Evolutionary conservation across 2,113 vertebrate species (phyloP).

Genomic region (Proteles cristata): DNA sequence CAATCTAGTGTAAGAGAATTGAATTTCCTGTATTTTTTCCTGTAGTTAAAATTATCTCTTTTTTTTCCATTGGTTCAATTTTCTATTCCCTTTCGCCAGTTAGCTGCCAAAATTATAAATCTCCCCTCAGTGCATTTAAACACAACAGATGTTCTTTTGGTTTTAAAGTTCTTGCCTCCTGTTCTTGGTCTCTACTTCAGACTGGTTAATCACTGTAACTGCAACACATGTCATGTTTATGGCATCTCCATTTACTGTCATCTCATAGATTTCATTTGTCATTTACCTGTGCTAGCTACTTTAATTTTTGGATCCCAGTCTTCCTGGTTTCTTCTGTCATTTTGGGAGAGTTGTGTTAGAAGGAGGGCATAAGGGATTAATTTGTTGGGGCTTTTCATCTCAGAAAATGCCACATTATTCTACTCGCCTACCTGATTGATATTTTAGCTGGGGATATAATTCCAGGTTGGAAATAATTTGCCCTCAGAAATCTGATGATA

Average conservation of each 20-base stretch:
- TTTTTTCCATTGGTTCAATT: neutral
- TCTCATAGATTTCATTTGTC: neutral
- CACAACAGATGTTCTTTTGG: neutral
- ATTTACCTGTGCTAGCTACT: neutral
- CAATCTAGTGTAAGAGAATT: neutral
- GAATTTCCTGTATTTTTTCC: slow-evolving; percentile 10
- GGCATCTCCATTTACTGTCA: neutral
- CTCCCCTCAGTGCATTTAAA: neutral
- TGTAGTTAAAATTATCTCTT: slow-evolving; percentile 28
- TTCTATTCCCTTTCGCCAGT: neutral
- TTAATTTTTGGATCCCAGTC: neutral
- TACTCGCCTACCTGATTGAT: neutral
- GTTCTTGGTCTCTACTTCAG: neutral
- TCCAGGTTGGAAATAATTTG: neutral
- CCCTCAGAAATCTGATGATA: neutral
- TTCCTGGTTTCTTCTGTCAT: neutral
- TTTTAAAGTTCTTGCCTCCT: neutral
- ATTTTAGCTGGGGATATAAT: neutral
- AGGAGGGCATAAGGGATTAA: neutral
- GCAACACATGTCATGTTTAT: accelerated
- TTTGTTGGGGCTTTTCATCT: neutral
- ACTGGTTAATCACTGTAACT: neutral
- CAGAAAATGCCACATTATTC: neutral
- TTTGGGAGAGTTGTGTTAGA: neutral
- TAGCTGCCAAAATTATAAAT: neutral